These are phyloP conservation scores for Pristionchus pacificus DNA, from an alignment of 1,140 invertebrate genomes.

Conservation along the genomic window DNA sequence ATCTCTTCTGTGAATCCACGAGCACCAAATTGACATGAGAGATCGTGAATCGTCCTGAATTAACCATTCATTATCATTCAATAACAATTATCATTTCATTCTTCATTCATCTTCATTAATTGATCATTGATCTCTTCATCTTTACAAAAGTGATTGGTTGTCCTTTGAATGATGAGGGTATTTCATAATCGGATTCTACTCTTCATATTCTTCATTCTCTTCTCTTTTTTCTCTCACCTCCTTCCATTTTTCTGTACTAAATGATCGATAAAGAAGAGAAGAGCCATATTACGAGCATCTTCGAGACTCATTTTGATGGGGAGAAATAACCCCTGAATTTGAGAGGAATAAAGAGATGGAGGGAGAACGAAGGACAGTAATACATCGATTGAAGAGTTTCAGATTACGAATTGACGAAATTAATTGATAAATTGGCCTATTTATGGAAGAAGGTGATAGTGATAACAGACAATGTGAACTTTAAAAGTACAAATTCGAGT, in stretches of 20 bases:
- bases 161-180: too few species aligned
- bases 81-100: too few species aligned
- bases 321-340: too few species aligned
- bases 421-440: neutral
- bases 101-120: too few species aligned
- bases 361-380: too few species aligned
- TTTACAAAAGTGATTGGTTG: too few species aligned
- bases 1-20: constrained; percentile 52
- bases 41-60: constrained; percentile 78
- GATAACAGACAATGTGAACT: neutral
- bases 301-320: constrained; percentile 3
- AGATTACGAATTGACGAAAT: neutral
- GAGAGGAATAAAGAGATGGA: neutral
- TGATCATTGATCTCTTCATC: too few species aligned
- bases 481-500: neutral
- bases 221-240: too few species aligned
- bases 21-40: constrained; percentile 90
- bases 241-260: constrained; percentile 84
- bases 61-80: too few species aligned
- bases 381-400: neutral
- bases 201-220: too few species aligned
- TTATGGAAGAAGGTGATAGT: neutral
- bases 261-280: constrained; percentile 90
- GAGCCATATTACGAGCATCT: constrained; percentile 72
- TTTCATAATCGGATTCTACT: too few species aligned